Conservation (phyloP, 2,797 vertebrate species). For the Rhyacichthys aspro region DNA sequence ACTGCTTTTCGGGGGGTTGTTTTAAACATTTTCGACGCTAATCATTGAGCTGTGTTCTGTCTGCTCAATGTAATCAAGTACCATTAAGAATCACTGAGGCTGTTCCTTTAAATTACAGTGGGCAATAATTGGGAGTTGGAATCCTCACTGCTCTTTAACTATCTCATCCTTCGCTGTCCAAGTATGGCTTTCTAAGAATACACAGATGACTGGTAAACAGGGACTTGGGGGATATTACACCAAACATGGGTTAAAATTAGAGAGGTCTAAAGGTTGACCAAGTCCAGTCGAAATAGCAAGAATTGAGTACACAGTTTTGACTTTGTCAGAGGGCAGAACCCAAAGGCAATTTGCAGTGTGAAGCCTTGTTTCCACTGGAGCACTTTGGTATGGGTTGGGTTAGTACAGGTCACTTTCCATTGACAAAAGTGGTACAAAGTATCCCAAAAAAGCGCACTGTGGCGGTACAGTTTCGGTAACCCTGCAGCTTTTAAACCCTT, state of each 20-base stretch:
- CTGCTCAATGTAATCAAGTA: conserved; percentile 51
- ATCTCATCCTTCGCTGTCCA: conserved; percentile 51
- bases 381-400: not conserved
- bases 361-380: not conserved
- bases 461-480: no score
- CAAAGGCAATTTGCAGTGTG: not conserved
- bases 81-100: conserved; percentile 56
- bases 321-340: not conserved
- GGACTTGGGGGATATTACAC: not conserved
- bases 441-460: no score
- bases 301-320: not conserved
- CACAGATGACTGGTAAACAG: conserved; percentile 45
- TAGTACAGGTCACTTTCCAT: not conserved
- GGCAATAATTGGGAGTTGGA: conserved; percentile 64
- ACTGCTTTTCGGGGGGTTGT: conserved; percentile 59
- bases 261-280: no score
- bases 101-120: conserved; percentile 58
- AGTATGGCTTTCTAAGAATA: conserved; percentile 64
- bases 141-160: conserved; percentile 43
- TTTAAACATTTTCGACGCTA: conserved; percentile 25
- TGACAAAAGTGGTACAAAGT: no score
- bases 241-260: not conserved
- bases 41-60: conserved; percentile 42
- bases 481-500: no score
- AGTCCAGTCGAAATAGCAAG: no score